A percentile compares a stretch with the other conserved stretches of the same genome.
phyloP scores from a whole-genome alignment of 2,797 vertebrate species.

The Sebastes alutus region DNA sequence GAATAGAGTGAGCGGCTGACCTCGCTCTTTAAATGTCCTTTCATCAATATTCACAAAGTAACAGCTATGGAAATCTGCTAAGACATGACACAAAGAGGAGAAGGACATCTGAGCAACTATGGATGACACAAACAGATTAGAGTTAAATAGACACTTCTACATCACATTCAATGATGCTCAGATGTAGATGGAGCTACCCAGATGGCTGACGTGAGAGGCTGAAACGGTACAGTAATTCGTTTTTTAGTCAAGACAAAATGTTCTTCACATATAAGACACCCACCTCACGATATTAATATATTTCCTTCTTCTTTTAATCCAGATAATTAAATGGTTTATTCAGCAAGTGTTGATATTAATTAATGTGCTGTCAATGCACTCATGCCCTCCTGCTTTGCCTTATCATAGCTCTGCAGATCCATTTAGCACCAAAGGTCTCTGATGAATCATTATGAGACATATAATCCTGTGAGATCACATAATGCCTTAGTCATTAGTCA shows the following conservation, averaged over 20 bases:
- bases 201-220: background rate
- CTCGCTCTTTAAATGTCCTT: background rate
- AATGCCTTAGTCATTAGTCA: constrained; percentile 33
- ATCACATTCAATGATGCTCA: background rate
- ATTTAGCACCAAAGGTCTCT: constrained; percentile 23
- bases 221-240: background rate
- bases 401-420: constrained; percentile 31
- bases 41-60: background rate
- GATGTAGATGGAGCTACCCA: background rate
- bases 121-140: background rate
- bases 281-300: background rate
- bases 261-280: background rate
- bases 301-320: background rate
- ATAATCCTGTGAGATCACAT: constrained; percentile 34
- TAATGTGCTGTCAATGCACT: background rate
- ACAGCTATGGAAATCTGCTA: background rate
- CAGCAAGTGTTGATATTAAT: background rate
- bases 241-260: background rate
- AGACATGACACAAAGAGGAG: background rate
- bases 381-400: constrained; percentile 3
- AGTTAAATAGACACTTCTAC: background rate
- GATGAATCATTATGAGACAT: constrained; percentile 45
- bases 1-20: background rate
- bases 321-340: constrained; percentile 1
- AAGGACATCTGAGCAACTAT: background rate